Conservation (phyloP, 2,888 invertebrate genomes). For the Hemaris fuciformis region DNA sequence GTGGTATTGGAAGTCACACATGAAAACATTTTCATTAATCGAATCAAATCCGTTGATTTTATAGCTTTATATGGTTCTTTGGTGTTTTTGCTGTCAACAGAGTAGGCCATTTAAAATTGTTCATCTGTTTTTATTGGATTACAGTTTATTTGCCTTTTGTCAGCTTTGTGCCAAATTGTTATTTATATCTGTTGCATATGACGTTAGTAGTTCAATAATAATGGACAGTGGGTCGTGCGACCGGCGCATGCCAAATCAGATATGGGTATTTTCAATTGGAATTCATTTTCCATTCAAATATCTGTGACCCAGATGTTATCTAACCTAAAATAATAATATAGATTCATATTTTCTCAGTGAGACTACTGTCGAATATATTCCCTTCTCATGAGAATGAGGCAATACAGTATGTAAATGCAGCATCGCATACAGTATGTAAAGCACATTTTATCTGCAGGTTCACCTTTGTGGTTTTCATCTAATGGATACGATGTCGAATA, state of each 20-base stretch:
- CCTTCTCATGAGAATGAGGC: background rate
- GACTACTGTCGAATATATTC: too few relatives aligned
- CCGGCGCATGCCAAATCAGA: background rate
- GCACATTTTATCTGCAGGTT: too few relatives aligned
- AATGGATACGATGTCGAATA: too few relatives aligned
- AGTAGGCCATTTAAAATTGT: background rate
- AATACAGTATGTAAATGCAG: background rate
- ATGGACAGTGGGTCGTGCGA: background rate
- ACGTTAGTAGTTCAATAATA: background rate
- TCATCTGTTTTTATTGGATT: background rate
- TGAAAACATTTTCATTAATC: background rate
- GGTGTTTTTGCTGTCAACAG: background rate
- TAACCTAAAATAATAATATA: background rate
- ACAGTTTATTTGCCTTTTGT: background rate
- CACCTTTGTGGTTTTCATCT: too few relatives aligned
- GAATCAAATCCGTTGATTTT: background rate
- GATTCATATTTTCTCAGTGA: background rate
- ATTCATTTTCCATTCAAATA: background rate
- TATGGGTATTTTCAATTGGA: background rate
- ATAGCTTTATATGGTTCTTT: background rate
- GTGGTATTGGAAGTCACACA: background rate
- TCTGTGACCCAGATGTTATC: background rate
- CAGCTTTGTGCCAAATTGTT: background rate
- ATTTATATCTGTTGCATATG: background rate
- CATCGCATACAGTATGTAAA: too few relatives aligned